Conservation (phyloP, 2,113 vertebrate genomes). For the Struthidea cinerea region DNA sequence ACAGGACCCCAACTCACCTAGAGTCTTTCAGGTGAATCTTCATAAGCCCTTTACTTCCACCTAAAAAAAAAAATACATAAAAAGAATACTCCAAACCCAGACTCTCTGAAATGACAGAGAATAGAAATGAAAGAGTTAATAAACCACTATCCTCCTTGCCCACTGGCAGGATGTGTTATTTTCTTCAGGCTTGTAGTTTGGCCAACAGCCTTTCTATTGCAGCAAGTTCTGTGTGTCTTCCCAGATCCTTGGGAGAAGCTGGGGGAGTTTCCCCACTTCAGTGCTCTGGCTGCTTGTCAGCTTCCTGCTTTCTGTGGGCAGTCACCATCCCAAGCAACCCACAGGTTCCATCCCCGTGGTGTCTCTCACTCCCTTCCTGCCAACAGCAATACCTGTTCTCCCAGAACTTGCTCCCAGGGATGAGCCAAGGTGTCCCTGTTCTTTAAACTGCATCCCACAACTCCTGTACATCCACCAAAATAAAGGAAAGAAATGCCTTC, state of each 20-base stretch:
- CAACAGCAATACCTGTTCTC: rapidly evolving
- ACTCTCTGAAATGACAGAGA: neutral
- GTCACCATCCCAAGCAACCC: rapidly evolving
- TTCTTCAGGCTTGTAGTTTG: neutral
- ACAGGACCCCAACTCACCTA: neutral
- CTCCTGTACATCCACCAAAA: neutral
- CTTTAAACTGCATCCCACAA: neutral
- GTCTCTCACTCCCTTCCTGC: neutral
- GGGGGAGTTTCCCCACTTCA: neutral
- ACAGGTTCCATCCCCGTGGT: rapidly evolving
- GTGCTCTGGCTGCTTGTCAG: neutral
- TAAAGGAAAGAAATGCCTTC: neutral
- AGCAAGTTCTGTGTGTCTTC: neutral
- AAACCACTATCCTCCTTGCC: neutral
- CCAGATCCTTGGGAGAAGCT: neutral
- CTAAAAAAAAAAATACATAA: neutral
- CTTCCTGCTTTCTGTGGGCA: neutral
- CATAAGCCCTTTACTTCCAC: neutral
- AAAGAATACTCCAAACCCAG: neutral
- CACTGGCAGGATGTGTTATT: rapidly evolving
- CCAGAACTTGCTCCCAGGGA: rapidly evolving
- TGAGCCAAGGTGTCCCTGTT: neutral
- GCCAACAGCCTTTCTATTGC: neutral
- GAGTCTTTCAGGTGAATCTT: neutral
- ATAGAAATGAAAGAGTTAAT: neutral